phyloP scores from a whole-genome alignment of 1,140 invertebrate genomes.

The Bombus sylvicola region DNA sequence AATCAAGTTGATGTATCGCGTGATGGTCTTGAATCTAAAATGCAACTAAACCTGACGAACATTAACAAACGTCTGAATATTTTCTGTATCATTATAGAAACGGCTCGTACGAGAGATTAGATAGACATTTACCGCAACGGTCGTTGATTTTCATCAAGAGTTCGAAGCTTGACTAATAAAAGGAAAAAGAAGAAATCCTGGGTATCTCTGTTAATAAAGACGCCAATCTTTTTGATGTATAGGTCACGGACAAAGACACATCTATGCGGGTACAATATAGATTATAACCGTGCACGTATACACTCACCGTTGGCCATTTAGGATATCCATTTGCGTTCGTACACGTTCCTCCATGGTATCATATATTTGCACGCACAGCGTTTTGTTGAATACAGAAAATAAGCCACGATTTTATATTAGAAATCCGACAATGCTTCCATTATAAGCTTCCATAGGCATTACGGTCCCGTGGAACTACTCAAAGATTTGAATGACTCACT shows the following conservation, averaged over 20 bases:
- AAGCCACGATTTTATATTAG: neutral
- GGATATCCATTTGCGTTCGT: neutral
- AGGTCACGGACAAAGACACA: neutral
- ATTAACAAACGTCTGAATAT: neutral
- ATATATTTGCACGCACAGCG: neutral
- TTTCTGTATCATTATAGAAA: neutral
- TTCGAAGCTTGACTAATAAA: neutral
- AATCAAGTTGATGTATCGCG: conserved; percentile 12
- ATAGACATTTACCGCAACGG: too few relatives aligned
- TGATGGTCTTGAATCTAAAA: neutral
- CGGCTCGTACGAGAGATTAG: neutral
- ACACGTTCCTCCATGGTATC: too few relatives aligned
- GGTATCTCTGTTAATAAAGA: conserved; percentile 5
- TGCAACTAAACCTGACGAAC: neutral
- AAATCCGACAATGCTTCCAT: conserved; percentile 17
- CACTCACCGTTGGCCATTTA: neutral
- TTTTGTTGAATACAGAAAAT: neutral
- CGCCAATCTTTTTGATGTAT: neutral
- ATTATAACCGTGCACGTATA: neutral
- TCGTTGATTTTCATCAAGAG: neutral
- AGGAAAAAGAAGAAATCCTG: neutral
- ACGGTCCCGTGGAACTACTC: neutral
- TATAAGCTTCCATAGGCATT: too few relatives aligned
- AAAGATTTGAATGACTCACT: neutral
- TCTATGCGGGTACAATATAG: conserved; percentile 16